Conservation (phyloP, 2,797 vertebrate genomes). For the Rhadinocentrus ornatus region DNA sequence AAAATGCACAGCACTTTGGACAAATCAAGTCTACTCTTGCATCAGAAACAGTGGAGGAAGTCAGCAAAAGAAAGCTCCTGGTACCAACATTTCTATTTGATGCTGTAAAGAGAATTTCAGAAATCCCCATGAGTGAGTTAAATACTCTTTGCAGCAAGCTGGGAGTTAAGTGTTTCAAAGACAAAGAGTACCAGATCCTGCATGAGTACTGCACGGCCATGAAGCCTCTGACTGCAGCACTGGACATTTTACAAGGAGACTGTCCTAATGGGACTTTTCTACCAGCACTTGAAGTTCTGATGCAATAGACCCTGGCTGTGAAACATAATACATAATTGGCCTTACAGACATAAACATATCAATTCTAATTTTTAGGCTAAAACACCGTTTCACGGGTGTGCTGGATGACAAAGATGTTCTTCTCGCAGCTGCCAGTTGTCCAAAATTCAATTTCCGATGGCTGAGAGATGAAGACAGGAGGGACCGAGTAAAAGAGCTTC, state of each 20-base stretch:
- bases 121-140: not conserved
- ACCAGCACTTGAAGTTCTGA: conserved; percentile 6
- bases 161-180: conserved; percentile 3
- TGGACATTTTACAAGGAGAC: not conserved
- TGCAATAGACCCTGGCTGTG: conserved; percentile 1
- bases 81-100: conserved; percentile 8
- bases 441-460: conserved; percentile 10
- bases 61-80: not conserved
- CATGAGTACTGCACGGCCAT: not conserved
- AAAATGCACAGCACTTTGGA: conserved; percentile 1
- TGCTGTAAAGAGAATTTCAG: not conserved
- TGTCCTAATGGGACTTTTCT: conserved; percentile 1
- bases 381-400: conserved; percentile 2
- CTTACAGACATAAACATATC: not conserved
- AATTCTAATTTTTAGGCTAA: conserved; percentile 8
- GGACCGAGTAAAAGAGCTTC: conserved; percentile 2
- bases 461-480: not conserved
- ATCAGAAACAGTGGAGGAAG: not conserved
- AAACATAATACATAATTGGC: not conserved
- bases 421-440: conserved; percentile 5
- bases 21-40: not conserved
- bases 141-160: not conserved
- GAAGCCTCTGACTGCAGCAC: not conserved
- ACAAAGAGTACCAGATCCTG: too few relatives aligned
- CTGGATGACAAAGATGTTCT: conserved; percentile 5